These are phyloP conservation scores for Carduelis carduelis DNA, from an alignment of 2,797 vertebrate species.

Conservation along the genomic window DNA sequence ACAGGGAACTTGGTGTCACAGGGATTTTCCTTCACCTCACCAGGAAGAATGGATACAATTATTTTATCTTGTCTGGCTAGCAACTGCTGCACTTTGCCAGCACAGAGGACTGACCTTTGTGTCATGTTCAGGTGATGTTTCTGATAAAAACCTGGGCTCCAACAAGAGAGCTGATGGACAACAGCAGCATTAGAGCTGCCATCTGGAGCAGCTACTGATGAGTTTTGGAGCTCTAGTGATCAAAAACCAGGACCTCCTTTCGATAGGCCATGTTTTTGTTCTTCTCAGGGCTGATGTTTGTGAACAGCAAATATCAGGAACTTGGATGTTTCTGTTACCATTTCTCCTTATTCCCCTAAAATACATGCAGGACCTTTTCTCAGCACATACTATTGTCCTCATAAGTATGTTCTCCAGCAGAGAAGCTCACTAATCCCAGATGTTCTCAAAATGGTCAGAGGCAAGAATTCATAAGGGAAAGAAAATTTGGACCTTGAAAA, in stretches of 20 bases:
- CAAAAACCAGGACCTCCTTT: background rate
- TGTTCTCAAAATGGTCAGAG: background rate
- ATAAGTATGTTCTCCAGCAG: background rate
- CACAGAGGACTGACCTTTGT: background rate
- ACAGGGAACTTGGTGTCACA: background rate
- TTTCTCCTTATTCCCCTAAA: background rate
- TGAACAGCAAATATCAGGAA: background rate
- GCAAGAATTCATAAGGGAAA: background rate
- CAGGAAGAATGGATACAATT: background rate
- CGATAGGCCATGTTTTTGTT: background rate
- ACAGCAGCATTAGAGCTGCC: background rate
- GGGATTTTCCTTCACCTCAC: background rate
- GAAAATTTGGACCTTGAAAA: background rate
- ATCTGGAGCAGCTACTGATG: fast-evolving
- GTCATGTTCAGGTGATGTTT: background rate
- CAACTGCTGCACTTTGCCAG: background rate
- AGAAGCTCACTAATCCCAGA: background rate
- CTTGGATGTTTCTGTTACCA: background rate
- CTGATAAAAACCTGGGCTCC: background rate
- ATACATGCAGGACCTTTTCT: background rate
- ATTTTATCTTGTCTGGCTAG: background rate
- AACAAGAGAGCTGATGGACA: background rate
- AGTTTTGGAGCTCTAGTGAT: background rate
- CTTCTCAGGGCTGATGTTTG: background rate
- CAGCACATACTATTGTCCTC: background rate